Evolutionary conservation across 1,140 invertebrate genomes (phyloP).

Genomic region (Microplitis demolitor): DNA sequence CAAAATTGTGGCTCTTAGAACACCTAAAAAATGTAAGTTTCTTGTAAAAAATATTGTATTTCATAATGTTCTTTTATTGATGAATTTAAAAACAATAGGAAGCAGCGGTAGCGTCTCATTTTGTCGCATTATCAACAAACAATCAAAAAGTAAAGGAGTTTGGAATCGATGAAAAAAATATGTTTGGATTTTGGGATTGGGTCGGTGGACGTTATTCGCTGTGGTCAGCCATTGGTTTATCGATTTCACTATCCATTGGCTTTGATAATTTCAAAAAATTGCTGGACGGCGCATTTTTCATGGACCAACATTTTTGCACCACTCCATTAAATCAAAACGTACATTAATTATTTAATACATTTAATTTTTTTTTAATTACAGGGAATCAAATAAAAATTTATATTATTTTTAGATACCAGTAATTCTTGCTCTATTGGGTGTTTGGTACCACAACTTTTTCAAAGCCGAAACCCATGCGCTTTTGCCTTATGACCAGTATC

Average conservation of each 20-base stretch:
- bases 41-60: not conserved
- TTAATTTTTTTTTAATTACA: conserved; percentile 16
- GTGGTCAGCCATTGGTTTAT: conserved; percentile 98
- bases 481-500: conserved; percentile 97
- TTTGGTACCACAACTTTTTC: conserved; percentile 97
- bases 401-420: conserved; percentile 78
- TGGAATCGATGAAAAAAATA: conserved; percentile 95
- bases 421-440: conserved; percentile 89
- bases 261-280: conserved; percentile 96
- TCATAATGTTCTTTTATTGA: not conserved
- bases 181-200: conserved; percentile 99
- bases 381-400: conserved; percentile 14
- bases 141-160: conserved; percentile 91
- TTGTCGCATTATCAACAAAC: conserved; percentile 98
- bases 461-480: conserved; percentile 95
- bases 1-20: conserved; percentile 93
- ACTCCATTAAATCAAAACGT: conserved; percentile 95
- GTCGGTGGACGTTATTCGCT: conserved; percentile 97
- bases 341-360: conserved; percentile 39
- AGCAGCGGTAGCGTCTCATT: conserved; percentile 91
- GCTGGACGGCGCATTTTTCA: conserved; percentile 86
- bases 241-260: conserved; percentile 91
- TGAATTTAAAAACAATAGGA: conserved; percentile 62
- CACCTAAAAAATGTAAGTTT: conserved; percentile 82
- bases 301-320: conserved; percentile 93